phyloP scores from a whole-genome alignment of 1,140 invertebrate species.

The Trichonephila clavipes region DNA sequence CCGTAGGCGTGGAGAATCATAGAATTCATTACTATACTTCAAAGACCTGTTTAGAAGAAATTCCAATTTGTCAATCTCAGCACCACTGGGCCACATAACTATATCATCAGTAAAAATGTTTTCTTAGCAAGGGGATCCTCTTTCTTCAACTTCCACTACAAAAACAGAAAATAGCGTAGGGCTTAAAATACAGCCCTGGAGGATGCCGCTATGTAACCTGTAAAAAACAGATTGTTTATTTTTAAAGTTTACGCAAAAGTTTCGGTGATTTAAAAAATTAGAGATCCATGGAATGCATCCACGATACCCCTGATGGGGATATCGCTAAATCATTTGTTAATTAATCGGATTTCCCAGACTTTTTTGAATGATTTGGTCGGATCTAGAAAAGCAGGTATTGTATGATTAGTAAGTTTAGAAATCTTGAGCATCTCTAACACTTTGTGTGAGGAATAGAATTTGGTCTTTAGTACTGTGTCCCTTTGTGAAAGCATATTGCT shows the following conservation, averaged over 20 bases:
- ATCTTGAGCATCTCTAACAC: constrained; percentile 42
- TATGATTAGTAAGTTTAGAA: not conserved
- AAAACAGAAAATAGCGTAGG: not conserved
- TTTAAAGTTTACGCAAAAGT: not conserved
- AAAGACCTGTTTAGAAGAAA: constrained; percentile 19
- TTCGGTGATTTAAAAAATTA: not conserved
- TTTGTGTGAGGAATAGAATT: not conserved
- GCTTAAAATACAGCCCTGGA: no score
- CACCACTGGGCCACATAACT: not conserved
- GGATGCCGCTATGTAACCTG: not conserved
- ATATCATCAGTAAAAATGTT: constrained; percentile 45
- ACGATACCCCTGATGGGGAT: not conserved
- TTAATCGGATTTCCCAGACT: constrained; percentile 2
- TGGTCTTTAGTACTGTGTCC: constrained; percentile 12
- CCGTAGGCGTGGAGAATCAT: not conserved
- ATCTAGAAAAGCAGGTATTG: not conserved
- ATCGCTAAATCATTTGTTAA: not conserved
- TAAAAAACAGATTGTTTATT: not conserved
- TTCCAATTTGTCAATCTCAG: not conserved
- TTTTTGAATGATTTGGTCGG: constrained; percentile 2
- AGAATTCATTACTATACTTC: not conserved
- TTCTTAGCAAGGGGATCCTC: not conserved
- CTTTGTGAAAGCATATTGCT: constrained; percentile 40
- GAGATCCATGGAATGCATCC: not conserved
- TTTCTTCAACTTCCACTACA: constrained; percentile 26